Evolutionary conservation across 2,797 vertebrate species (phyloP), one percentile per base, ranked within the genome.

Genomic region (Epinephelus malabaricus): DNA sequence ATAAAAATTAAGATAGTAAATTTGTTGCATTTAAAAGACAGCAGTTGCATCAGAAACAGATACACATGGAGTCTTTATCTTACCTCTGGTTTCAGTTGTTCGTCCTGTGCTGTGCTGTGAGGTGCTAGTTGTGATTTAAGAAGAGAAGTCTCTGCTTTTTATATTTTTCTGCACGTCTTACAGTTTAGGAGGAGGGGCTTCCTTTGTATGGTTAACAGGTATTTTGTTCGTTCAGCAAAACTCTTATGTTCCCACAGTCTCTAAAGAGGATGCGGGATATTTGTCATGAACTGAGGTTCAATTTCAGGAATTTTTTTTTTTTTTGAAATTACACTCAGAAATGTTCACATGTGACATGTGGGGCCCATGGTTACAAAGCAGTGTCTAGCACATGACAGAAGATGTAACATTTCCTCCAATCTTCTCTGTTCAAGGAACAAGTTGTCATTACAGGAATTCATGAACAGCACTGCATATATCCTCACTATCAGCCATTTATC

Each of bases 41-140:
- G 46, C 61, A 23, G 43, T 27, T 63, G 61, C 10, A 15, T 7
- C 15, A 63, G 25, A 64, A 12, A 27, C 38, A 6, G 15, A 55
- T 7, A 7, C 34, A 34, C 34, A 34, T 8, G 34, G 10, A 30
- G 38, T 59, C 43, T 59, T 74, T 5, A 25, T 38, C 61, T 65
- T 65, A 74, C 62, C 53, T 9, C 43, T 65, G 45, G 43, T 25
- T 49, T 58, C 27, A 65, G 72, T 9, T 23, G 51, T 55, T 25
- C 17, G 43, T 65, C 43, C 7, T 49, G 43, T 23, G 51, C 43
- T 65, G 43, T 23, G 51, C 43, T 58, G 14, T 38, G 27, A 74
- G 11, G 18, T 19, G 40, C 2, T 56, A 25, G 25, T 47, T 65
- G 34, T 34, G 6, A 8, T 34, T 34, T 34, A 34, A 34, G 43